Percentiles rank a stretch among this genome's conserved stretches.
Conservation (phyloP, 1,140 invertebrate species). For the Latrodectus geometricus region DNA sequence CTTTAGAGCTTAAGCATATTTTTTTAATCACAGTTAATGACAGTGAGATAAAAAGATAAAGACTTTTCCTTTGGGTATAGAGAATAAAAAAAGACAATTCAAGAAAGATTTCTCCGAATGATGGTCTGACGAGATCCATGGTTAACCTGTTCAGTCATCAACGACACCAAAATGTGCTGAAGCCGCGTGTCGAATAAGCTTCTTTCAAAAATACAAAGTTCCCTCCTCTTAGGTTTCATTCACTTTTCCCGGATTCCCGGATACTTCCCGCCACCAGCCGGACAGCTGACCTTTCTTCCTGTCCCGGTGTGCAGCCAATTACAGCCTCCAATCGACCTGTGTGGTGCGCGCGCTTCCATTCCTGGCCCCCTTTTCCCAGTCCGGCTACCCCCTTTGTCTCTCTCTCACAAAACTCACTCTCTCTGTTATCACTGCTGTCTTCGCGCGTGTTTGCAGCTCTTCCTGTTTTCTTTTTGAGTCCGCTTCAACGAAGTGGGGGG, state of each 20-base stretch:
- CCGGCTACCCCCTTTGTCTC: conserved; percentile 26
- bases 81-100: too few relatives aligned
- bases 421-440: neutral
- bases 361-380: conserved; percentile 1
- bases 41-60: too few relatives aligned
- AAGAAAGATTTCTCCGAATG: too few relatives aligned
- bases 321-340: conserved; percentile 23
- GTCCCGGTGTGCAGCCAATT: conserved; percentile 33
- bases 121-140: too few relatives aligned
- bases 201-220: conserved; percentile 26
- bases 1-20: too few relatives aligned
- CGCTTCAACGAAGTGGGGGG: too few relatives aligned
- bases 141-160: too few relatives aligned
- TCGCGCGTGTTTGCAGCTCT: neutral
- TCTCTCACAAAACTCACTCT: conserved; percentile 34
- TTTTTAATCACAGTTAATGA: too few relatives aligned
- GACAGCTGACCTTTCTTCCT: conserved; percentile 40
- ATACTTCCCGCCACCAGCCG: conserved; percentile 9
- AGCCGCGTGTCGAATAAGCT: conserved; percentile 9
- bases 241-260: neutral
- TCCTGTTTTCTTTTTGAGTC: too few relatives aligned
- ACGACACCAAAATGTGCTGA: too few relatives aligned
- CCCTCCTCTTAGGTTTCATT: conserved; percentile 29
- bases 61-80: too few relatives aligned
- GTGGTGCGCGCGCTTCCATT: conserved; percentile 14